Evolutionary conservation across 2,888 invertebrate genomes (phyloP), one percentile per base, ranked within the genome.

Genomic region (Lottia scabra): DNA sequence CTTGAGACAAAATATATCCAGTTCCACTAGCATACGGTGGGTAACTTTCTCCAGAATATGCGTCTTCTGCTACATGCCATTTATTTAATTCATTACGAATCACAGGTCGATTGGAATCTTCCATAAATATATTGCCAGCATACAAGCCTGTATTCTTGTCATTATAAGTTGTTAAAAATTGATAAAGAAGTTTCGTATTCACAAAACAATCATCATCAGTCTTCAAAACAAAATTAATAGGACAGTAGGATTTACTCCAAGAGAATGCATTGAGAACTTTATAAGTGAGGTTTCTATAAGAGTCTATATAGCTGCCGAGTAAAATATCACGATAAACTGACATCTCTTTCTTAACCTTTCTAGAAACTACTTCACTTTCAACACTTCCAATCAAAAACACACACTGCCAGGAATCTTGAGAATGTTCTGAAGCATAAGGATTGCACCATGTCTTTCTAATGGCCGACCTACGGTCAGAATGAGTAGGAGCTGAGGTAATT

Each of bases 131-230:
- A 65, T 82, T 80, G 4, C 89, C 89, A 6, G 83, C 86, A 80
- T 88, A 89, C 23, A 88, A 78, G 43, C 75, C 75, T 1, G 65
- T 69, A 0, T 66, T 73, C 23, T 77, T 74, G 56, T 74, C 77
- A 73, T 83, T 80, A 38, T 81, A 70, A 43, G 75, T 65, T 3
- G 78, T 64, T 13, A 84, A 75, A 62, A 87, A 78, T 15, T 76
- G 70, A 62, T 80, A 65, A 38, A 87, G 70, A n/a, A 85, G 69
- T 56, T 72, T 48, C 19, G 83, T 78, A 76, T 86, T 87, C 1
- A 87, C 86, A 80, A 85, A 88, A 71, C 87, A 87, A 76, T 88
- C 88, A 73, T 88, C 88, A 68, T 88, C 88, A 26, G 88, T 88
- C 76, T 88, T 88, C 19, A 88, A 74, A 10, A 86, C 77, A 75